Conservation (phyloP, 2,797 vertebrate species). For the Pangasius krempfi region DNA sequence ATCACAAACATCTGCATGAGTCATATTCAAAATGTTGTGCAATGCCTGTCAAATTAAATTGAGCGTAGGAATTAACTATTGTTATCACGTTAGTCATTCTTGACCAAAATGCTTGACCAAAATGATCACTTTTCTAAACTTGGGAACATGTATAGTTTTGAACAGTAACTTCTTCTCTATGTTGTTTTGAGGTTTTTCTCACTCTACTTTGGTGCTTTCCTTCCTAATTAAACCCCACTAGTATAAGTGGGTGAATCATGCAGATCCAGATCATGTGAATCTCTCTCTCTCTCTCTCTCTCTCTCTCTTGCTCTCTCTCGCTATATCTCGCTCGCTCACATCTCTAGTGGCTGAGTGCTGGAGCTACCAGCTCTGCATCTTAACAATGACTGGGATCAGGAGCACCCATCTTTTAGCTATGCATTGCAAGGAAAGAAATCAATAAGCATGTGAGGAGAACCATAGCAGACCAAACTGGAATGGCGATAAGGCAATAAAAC, state of each 20-base stretch:
- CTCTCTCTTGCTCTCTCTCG: neutral
- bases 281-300: slow-evolving; percentile 14
- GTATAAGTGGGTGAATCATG: slow-evolving; percentile 49
- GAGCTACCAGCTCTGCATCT: slow-evolving; percentile 61
- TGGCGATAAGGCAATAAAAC: slow-evolving; percentile 45
- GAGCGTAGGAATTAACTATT: neutral
- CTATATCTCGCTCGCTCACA: slow-evolving; percentile 24
- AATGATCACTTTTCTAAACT: neutral
- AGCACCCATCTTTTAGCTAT: slow-evolving; percentile 57
- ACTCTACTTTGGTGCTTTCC: slow-evolving; percentile 2
- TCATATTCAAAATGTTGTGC: neutral
- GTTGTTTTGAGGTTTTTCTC: slow-evolving; percentile 6
- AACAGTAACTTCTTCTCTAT: neutral
- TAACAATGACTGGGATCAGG: slow-evolving; percentile 61
- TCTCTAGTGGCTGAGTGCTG: slow-evolving; percentile 47
- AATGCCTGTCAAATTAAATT: neutral
- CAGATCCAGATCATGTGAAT: slow-evolving; percentile 43
- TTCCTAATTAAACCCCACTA: slow-evolving; percentile 41
- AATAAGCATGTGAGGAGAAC: slow-evolving; percentile 61
- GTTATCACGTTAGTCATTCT: neutral
- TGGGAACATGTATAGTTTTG: neutral
- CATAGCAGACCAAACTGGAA: slow-evolving; percentile 55
- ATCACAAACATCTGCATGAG: neutral
- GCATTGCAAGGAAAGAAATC: slow-evolving; percentile 59
- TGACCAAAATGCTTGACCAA: too few relatives aligned